Conservation (phyloP, 2,113 vertebrate genomes). For the Anser cygnoides region DNA sequence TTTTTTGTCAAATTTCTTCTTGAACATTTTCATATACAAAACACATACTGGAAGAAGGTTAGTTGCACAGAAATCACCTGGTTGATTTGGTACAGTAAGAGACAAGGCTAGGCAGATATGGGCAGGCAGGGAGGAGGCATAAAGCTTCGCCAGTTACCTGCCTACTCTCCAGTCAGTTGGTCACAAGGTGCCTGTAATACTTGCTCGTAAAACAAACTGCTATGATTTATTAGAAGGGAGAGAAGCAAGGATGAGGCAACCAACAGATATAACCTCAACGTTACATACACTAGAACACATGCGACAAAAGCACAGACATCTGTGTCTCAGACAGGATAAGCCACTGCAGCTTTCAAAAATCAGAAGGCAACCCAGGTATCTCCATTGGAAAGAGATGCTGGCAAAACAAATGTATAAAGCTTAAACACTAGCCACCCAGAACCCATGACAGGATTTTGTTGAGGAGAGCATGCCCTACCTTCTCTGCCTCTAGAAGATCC, state of each 20-base stretch:
- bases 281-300: too few species aligned
- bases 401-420: neutral
- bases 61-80: neutral
- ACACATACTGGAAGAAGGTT: neutral
- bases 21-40: neutral
- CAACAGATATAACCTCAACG: neutral
- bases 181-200: neutral
- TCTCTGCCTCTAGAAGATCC: conserved; percentile 59
- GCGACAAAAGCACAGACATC: neutral
- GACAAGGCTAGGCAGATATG: neutral
- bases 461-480: conserved; percentile 72
- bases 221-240: too few species aligned
- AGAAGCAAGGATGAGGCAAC: neutral
- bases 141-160: neutral
- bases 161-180: neutral
- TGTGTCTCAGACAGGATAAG: neutral
- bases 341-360: neutral
- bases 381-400: neutral
- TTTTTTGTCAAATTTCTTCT: neutral
- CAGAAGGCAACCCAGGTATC: neutral
- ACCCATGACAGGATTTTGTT: fast-evolving
- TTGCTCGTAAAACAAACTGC: neutral
- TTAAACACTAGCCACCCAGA: neutral
- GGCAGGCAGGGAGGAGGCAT: neutral
- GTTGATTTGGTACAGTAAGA: neutral